Evolutionary conservation across 2,797 vertebrate genomes (phyloP).

Genomic region (Alectoris magna): DNA sequence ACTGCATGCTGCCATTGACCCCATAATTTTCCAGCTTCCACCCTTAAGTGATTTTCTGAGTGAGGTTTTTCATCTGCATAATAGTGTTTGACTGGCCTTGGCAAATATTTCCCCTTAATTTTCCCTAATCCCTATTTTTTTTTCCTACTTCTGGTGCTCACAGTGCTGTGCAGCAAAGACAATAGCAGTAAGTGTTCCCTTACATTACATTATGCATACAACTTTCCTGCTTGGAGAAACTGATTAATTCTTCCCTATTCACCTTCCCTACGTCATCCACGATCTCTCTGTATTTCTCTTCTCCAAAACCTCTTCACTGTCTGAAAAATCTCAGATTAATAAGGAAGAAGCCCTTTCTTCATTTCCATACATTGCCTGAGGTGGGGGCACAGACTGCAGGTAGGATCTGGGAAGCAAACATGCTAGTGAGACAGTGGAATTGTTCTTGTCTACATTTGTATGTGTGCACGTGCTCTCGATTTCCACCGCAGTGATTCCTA

Average conservation of each 20-base stretch:
- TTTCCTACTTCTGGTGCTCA: neutral
- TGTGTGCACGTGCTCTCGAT: neutral
- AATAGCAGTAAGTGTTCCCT: neutral
- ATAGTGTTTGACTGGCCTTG: neutral
- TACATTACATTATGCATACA: neutral
- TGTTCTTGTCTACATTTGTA: fast-evolving
- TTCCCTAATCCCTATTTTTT: neutral
- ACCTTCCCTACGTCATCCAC: neutral
- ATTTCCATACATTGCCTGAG: neutral
- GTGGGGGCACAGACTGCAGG: neutral
- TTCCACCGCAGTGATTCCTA: neutral
- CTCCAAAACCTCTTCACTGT: neutral
- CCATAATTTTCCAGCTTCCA: neutral
- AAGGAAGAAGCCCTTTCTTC: neutral
- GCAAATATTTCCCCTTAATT: neutral
- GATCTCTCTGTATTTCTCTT: neutral
- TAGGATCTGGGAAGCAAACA: neutral
- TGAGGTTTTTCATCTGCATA: neutral
- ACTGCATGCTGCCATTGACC: neutral
- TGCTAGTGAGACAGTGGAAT: neutral
- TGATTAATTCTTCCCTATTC: neutral
- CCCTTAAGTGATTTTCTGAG: neutral
- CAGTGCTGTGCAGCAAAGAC: neutral
- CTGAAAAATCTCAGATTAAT: neutral
- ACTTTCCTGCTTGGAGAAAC: neutral